phyloP scores from a whole-genome alignment of 2,888 invertebrate species.

The Sipha maydis region DNA sequence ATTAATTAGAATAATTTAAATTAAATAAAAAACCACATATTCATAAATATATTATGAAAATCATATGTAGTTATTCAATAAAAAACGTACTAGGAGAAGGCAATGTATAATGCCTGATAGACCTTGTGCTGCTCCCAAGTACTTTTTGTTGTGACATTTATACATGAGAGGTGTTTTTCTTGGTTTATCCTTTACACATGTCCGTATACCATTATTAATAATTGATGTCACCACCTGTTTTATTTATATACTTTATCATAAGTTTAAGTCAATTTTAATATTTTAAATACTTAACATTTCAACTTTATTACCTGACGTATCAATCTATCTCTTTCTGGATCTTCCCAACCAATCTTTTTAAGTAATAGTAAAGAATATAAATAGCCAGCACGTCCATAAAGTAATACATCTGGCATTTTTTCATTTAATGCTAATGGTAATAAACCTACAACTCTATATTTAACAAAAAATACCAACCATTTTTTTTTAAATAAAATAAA shows the following conservation, averaged over 20 bases:
- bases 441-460: conserved; percentile 66
- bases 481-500: too few species aligned
- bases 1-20: neutral
- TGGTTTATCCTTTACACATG: conserved; percentile 70
- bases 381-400: conserved; percentile 88
- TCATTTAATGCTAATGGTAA: conserved; percentile 66
- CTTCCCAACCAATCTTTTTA: conserved; percentile 74
- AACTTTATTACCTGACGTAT: conserved; percentile 72
- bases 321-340: conserved; percentile 72
- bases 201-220: conserved; percentile 74
- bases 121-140: conserved; percentile 91
- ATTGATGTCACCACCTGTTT: conserved; percentile 62
- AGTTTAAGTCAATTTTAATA: conserved; percentile 2
- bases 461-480: too few species aligned
- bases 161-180: conserved; percentile 78
- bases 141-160: conserved; percentile 87
- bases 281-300: neutral
- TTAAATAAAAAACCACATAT: neutral
- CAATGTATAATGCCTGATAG: conserved; percentile 85
- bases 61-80: neutral
- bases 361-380: conserved; percentile 82
- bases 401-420: conserved; percentile 80
- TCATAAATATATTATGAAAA: neutral
- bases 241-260: conserved; percentile 20
- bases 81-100: conserved; percentile 77